A percentile compares a stretch with the other conserved stretches of the same genome.
Evolutionary conservation across 2,797 vertebrate species (phyloP).

Genomic region (Nannoperca obscura): DNA sequence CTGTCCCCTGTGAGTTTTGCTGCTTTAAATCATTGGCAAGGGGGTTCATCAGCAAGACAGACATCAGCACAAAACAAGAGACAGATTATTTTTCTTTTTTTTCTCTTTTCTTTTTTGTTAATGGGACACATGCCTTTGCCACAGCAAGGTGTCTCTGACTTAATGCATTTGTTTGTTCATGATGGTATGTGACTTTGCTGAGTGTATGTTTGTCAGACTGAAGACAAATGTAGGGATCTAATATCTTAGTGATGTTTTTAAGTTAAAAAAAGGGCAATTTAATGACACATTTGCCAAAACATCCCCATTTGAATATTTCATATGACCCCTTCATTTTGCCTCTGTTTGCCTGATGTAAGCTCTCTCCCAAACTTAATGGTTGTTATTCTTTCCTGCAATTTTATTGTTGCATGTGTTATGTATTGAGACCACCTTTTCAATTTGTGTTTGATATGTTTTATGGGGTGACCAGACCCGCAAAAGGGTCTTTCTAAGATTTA

Average conservation of each 20-base stretch:
- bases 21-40: conserved; percentile 76
- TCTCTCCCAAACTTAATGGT: conserved; percentile 78
- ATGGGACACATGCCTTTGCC: conserved; percentile 58
- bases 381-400: conserved; percentile 78
- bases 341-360: conserved; percentile 74
- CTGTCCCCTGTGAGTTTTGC: conserved; percentile 74
- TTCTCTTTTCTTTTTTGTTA: conserved; percentile 31
- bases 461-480: conserved; percentile 78
- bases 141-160: conserved; percentile 64
- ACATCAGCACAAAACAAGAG: conserved; percentile 63
- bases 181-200: conserved; percentile 67
- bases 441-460: conserved; percentile 78
- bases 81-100: conserved; percentile 27
- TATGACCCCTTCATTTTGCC: conserved; percentile 69
- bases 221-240: conserved; percentile 62
- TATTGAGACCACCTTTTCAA: conserved; percentile 78
- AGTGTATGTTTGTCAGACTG: conserved; percentile 67
- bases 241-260: conserved; percentile 59
- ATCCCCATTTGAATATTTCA: conserved; percentile 65
- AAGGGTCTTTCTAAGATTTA: conserved; percentile 80
- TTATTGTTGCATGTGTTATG: conserved; percentile 81
- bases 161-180: conserved; percentile 69
- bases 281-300: conserved; percentile 73
- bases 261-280: conserved; percentile 71
- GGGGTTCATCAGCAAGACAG: conserved; percentile 61